Conservation (phyloP, 2,888 invertebrate genomes). For the Rotaria macrura region DNA sequence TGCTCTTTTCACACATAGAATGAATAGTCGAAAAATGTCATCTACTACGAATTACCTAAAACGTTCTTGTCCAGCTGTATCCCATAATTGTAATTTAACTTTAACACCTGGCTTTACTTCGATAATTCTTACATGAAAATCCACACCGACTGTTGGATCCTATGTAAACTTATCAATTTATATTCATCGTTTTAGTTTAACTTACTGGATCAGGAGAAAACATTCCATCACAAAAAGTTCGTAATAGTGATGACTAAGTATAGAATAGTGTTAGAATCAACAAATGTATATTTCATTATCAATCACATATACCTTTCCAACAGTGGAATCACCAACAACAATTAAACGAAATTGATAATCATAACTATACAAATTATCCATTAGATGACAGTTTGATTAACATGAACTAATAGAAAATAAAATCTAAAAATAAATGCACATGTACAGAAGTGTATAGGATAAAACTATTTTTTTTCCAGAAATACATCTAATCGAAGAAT, state of each 20-base stretch:
- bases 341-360: constrained; percentile 94
- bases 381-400: not conserved
- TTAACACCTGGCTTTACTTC: constrained; percentile 87
- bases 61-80: constrained; percentile 56
- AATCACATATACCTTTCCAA: constrained; percentile 64
- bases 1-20: too few species aligned
- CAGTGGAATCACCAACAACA: constrained; percentile 93
- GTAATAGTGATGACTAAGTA: constrained; percentile 57
- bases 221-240: constrained; percentile 55
- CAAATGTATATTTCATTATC: too few species aligned
- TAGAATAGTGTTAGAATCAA: too few species aligned
- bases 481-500: too few species aligned
- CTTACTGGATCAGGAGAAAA: constrained; percentile 40
- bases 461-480: too few species aligned
- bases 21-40: too few species aligned
- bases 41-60: not conserved
- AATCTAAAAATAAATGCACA: not conserved
- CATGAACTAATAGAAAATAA: not conserved
- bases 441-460: too few species aligned
- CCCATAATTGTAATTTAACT: constrained; percentile 94
- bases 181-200: not conserved
- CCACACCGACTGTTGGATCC: constrained; percentile 96
- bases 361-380: constrained; percentile 52
- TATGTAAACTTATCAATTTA: not conserved
- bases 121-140: constrained; percentile 88